These are phyloP conservation scores for Dryobotodes eremita DNA, from an alignment of 2,888 invertebrate species.

Conservation along the genomic window DNA sequence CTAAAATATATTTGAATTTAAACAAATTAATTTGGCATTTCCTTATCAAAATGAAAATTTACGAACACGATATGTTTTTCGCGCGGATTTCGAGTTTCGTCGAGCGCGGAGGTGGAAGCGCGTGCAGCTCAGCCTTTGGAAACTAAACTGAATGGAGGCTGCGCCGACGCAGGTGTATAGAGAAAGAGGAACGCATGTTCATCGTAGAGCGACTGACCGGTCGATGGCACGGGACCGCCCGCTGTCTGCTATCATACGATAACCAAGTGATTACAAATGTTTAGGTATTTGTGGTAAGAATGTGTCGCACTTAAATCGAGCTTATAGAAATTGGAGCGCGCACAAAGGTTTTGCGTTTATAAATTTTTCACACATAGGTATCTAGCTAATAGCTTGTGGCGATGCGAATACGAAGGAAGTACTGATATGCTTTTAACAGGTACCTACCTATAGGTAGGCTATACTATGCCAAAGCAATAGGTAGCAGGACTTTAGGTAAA, in stretches of 20 bases:
- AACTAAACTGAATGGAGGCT: conserved; percentile 81
- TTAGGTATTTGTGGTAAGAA: conserved; percentile 46
- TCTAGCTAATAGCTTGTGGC: neutral
- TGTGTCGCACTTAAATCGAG: conserved; percentile 15
- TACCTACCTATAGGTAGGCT: neutral
- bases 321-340: conserved; percentile 38
- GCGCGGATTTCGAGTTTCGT: conserved; percentile 73
- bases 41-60: conserved; percentile 23
- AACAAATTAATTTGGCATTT: conserved; percentile 24
- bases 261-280: conserved; percentile 63
- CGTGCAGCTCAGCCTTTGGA: conserved; percentile 84
- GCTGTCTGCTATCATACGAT: conserved; percentile 71
- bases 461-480: neutral
- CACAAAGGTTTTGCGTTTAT: conserved; percentile 1
- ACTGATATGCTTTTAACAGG: neutral
- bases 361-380: neutral
- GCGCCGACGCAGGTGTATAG: conserved; percentile 77
- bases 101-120: conserved; percentile 77
- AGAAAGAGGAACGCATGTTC: conserved; percentile 75
- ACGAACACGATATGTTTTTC: conserved; percentile 81
- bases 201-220: conserved; percentile 73
- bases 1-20: conserved; percentile 45
- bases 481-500: too few relatives aligned
- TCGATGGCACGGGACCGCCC: conserved; percentile 73
- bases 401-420: neutral